Conservation (phyloP, 1,140 invertebrate species). For the Battus philenor region DNA sequence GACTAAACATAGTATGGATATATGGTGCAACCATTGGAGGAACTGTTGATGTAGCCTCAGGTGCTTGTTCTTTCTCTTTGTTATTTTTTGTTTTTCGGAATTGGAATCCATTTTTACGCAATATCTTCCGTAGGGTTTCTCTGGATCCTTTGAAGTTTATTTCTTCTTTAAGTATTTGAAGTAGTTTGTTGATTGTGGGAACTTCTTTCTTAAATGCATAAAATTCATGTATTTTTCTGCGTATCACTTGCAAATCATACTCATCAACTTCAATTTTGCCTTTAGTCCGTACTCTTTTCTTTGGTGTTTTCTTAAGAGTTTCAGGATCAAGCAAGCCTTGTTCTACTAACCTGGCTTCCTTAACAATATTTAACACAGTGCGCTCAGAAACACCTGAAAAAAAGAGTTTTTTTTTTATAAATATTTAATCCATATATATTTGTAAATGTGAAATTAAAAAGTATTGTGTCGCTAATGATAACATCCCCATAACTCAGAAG, state of each 20-base stretch:
- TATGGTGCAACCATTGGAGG: slow-evolving; percentile 60
- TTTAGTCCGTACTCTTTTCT: slow-evolving; percentile 62
- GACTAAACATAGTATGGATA: slow-evolving; percentile 62
- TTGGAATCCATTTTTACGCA: slow-evolving; percentile 66
- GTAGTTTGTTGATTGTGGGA: slow-evolving; percentile 60
- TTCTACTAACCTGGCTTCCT: slow-evolving; percentile 60
- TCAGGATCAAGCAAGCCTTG: slow-evolving; percentile 65
- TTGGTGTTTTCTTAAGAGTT: slow-evolving; percentile 54
- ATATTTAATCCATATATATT: no score
- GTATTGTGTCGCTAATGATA: no score
- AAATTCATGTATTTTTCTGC: slow-evolving; percentile 65
- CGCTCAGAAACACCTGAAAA: slow-evolving; percentile 62
- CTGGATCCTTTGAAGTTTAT: slow-evolving; percentile 66
- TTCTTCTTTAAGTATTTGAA: slow-evolving; percentile 64
- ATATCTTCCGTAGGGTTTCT: slow-evolving; percentile 58
- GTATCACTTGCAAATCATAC: slow-evolving; percentile 64
- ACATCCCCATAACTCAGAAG: no score
- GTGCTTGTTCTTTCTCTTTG: slow-evolving; percentile 56
- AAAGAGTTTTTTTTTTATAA: no score
- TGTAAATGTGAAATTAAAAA: no score
- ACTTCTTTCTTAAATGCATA: slow-evolving; percentile 69
- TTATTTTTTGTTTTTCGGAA: slow-evolving; percentile 65
- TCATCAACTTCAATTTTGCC: slow-evolving; percentile 68
- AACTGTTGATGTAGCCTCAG: slow-evolving; percentile 45
- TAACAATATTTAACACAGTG: slow-evolving; percentile 60